phyloP scores from a whole-genome alignment of 2,797 vertebrate species.

The Acanthurus lineatus region DNA sequence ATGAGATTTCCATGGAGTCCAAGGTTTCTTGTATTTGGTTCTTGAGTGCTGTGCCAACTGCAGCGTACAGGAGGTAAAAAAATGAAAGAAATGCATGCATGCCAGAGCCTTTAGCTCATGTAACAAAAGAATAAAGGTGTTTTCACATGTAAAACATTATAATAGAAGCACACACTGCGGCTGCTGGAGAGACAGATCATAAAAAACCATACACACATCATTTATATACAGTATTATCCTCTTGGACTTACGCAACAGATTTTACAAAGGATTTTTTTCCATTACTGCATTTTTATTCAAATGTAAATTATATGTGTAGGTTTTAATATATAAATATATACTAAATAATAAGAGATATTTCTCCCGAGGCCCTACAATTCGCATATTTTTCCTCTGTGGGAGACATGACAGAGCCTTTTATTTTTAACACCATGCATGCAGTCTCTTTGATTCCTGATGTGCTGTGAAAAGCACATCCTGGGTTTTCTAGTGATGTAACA shows the following conservation, averaged over 20 bases:
- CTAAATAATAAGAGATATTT: not conserved
- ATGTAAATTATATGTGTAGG: not conserved
- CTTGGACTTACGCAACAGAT: not conserved
- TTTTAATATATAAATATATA: not conserved
- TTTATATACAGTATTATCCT: conserved; percentile 1
- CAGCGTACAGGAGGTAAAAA: conserved; percentile 15
- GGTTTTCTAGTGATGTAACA: not conserved
- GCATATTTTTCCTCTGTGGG: not conserved
- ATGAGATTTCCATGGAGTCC: conserved; percentile 56
- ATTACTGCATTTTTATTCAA: conserved; percentile 7
- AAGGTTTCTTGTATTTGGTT: conserved; percentile 53
- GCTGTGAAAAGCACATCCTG: not conserved
- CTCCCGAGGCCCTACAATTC: not conserved
- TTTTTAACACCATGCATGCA: not conserved
- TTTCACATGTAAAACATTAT: conserved; percentile 24
- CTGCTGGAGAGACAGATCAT: conserved; percentile 14
- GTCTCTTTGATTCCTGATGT: not conserved
- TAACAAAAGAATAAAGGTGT: conserved; percentile 28
- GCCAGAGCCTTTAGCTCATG: conserved; percentile 16
- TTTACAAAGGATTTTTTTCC: not conserved
- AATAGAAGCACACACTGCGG: conserved; percentile 1
- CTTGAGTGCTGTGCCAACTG: conserved; percentile 26
- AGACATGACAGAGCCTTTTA: not conserved
- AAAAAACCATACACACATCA: conserved; percentile 2
- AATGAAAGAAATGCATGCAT: conserved; percentile 16